Percentiles rank a stretch among this genome's conserved stretches.
Conservation (phyloP, 2,888 invertebrate genomes). For the Xestobium rufovillosum region DNA sequence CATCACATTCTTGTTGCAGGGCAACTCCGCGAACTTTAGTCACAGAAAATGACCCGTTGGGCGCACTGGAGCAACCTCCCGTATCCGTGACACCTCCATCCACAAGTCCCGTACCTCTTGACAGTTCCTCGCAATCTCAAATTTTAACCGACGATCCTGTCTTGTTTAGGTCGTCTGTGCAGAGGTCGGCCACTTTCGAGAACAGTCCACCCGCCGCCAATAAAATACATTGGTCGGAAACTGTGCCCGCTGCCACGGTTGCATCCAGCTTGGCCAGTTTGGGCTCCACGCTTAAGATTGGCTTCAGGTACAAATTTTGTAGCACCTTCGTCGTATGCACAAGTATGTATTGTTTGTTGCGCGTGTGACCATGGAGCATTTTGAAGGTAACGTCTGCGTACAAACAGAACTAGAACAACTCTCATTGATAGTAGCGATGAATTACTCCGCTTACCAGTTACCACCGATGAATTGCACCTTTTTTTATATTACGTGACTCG, state of each 20-base stretch:
- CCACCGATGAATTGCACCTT: too few species aligned
- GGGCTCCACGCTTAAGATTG: constrained; percentile 75
- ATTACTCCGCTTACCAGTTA: constrained; percentile 1
- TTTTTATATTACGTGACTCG: too few species aligned
- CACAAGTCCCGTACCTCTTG: constrained; percentile 18
- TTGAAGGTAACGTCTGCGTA: constrained; percentile 1
- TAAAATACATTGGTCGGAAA: constrained; percentile 63
- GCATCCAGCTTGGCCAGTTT: constrained; percentile 72
- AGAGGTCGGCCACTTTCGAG: constrained; percentile 52
- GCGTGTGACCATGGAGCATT: not conserved
- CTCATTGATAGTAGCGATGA: too few species aligned
- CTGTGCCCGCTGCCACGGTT: constrained; percentile 64
- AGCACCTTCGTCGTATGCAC: too few species aligned
- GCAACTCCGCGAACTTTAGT: constrained; percentile 76
- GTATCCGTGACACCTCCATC: constrained; percentile 20
- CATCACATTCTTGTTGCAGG: constrained; percentile 40
- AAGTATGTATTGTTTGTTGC: too few species aligned
- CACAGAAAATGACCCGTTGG: constrained; percentile 85
- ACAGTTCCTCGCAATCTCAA: constrained; percentile 30
- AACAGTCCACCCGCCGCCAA: constrained; percentile 41
- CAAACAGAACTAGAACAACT: too few species aligned
- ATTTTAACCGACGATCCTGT: constrained; percentile 60
- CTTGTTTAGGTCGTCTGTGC: constrained; percentile 48
- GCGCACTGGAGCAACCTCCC: constrained; percentile 55
- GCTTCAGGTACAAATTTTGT: constrained; percentile 65